Base-by-base conservation (phyloP, 2,797 vertebrate genomes). In the Myotis vivesi region DNA sequence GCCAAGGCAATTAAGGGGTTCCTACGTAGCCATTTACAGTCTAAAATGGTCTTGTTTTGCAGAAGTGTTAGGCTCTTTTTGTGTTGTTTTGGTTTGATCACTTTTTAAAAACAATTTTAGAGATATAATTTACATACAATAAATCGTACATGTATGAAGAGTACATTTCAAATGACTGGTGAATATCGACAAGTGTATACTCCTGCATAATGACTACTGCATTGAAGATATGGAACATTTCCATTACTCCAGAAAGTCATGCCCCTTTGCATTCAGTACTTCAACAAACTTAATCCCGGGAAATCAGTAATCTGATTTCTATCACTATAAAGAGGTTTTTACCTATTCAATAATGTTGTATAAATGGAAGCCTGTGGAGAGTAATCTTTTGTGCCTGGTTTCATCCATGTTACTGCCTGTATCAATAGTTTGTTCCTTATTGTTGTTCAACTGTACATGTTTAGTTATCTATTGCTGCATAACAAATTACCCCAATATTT, bases 401-500 rank as follows among this genome's bases (percentile, higher is more conserved):
- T 84, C 79, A 79, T 71, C 36, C 20, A 46, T 49, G 46, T 84
- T 69, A 83, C 68, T 41, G n/a, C 55, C 44, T 79, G 25, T 23
- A 62, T 89, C 44, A 87, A 30, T 55, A 88, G 41, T 82, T 69
- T 82, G 38, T 76, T 41, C 30, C 41, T 68, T 23, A 49, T 30
- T 84, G 55, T 89, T 88, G 2, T 79, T 88, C 3, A 13, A 53
- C 33, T 64, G 7, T 83, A 33, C 33, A n/a, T 88, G 33, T 64
- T 92, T 90, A 68, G 75, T 75, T 73, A 64, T 88, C 22, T 87
- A 62, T 91, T 91, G 41, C 46, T 79, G 38, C 5, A 72, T 73
- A 79, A 84, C 64, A 94, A 91, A 91, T 79, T 41, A 77, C 25
- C n/a, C 12, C 25, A 71, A 55, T 93, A 59, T 30, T 91, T 55